Conservation (phyloP, 2,113 vertebrate genomes). For the Eupsittula cactorum region DNA sequence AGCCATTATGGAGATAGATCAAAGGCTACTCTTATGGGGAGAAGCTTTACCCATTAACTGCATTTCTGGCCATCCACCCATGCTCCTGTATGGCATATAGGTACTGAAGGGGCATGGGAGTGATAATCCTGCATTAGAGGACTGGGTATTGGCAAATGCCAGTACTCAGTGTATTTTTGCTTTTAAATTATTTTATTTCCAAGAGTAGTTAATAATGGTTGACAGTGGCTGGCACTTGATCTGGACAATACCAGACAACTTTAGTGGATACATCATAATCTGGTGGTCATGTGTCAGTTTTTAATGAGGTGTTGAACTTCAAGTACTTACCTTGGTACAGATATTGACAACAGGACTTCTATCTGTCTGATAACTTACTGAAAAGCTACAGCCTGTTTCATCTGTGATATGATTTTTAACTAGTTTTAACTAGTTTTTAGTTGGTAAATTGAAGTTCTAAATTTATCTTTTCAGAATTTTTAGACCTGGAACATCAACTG, state of each 20-base stretch:
- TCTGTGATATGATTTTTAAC: not conserved
- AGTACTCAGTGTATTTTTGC: not conserved
- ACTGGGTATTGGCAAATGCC: not conserved
- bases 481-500: not conserved
- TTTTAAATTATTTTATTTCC: not conserved
- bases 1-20: not conserved
- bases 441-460: not conserved
- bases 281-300: not conserved
- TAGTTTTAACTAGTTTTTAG: not conserved
- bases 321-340: not conserved
- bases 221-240: not conserved
- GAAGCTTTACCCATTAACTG: not conserved
- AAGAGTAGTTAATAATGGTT: not conserved
- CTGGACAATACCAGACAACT: not conserved
- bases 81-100: not conserved
- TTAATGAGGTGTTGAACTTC: not conserved
- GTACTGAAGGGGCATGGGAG: not conserved
- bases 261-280: not conserved
- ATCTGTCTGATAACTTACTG: not conserved
- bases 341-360: not conserved
- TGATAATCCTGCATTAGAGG: not conserved
- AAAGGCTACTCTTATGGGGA: not conserved
- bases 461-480: not conserved
- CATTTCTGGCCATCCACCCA: not conserved
- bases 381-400: not conserved